Base-by-base conservation (phyloP, 2,797 vertebrate genomes). In the Podarcis siculus region DNA sequence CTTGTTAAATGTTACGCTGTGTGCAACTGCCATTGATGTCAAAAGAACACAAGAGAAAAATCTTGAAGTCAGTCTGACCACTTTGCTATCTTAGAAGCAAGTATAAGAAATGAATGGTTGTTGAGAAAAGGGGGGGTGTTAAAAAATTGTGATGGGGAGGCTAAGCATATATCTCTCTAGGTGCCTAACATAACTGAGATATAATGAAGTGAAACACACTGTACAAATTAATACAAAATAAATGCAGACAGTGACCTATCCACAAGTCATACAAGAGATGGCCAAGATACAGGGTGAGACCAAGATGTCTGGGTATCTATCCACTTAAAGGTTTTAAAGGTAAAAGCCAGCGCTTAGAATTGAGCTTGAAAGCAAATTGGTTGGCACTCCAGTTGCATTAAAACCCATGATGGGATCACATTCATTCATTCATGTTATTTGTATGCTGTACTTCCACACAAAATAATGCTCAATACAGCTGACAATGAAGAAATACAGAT, bases 1-100 rank as follows among this genome's bases (percentile, higher is more conserved):
- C 91, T 66, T 0, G 49, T 71, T 75, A 55, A 81, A 73, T 19
- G 87, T 91, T 90, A 4, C 37, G 23, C 83, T 73, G 35, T 91
- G 9, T 87, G 69, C 1, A 88, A 55, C 37, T 87, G 35, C 8
- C n/a, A 75, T 30, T 85, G 81, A 88, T 92, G 89, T 88, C 0
- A 1, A 35, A 37, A 37, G 17, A 32, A 35, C 35, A 32, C 35
- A 21, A 73, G 32, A 73, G 35, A 5, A 73, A 21, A 73, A 19
- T 73, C 19, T 35, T 73, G 13, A 55, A 55, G 12, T 55, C 49
- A 13, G 86, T 86, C 4, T 0, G 61, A 5, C 79, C 3, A 3
- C 3, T 73, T 27, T 25, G 69, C 49, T 83, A 77, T 78, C 73
- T 45, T n/a, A 58, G 78, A 87, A 79, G 1, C 3, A 83, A 61